A percentile compares a stretch with the other conserved stretches of the same genome.
Evolutionary conservation across 1,140 invertebrate genomes (phyloP).

Genomic region (Drosophila yakuba): DNA sequence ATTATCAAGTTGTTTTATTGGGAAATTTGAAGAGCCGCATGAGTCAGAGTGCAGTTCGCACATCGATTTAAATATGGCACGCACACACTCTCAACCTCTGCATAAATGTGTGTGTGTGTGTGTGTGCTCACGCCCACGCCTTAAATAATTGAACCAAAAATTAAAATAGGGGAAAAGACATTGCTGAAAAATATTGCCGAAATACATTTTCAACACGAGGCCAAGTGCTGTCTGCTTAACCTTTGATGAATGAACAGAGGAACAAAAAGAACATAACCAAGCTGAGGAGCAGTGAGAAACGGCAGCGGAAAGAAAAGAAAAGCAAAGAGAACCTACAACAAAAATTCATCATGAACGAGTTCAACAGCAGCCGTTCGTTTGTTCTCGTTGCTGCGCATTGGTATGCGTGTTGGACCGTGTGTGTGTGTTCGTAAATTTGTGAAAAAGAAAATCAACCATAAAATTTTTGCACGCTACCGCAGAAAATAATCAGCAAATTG

Average conservation of each 20-base stretch:
- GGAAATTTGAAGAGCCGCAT: slow-evolving; percentile 10
- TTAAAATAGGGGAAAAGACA: slow-evolving; percentile 8
- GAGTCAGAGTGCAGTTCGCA: slow-evolving; percentile 35
- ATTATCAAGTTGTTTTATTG: neutral
- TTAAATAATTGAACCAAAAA: slow-evolving; percentile 37
- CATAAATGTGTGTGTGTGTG: slow-evolving; percentile 13
- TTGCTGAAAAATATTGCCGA: slow-evolving; percentile 19
- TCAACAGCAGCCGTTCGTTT: slow-evolving; percentile 62
- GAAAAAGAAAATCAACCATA: slow-evolving; percentile 36
- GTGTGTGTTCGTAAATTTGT: slow-evolving; percentile 18
- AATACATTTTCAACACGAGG: slow-evolving; percentile 40
- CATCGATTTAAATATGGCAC: slow-evolving; percentile 39
- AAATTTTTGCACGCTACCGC: slow-evolving; percentile 43
- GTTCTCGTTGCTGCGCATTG: slow-evolving; percentile 56
- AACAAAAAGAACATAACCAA: slow-evolving; percentile 28
- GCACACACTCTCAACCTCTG: slow-evolving; percentile 15
- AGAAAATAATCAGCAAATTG: slow-evolving; percentile 32
- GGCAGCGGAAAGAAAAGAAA: slow-evolving; percentile 16
- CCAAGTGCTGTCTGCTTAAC: slow-evolving; percentile 49
- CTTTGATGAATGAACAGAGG: slow-evolving; percentile 51
- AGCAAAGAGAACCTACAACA: slow-evolving; percentile 47
- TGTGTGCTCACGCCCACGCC: slow-evolving; percentile 51
- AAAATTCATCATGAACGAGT: slow-evolving; percentile 69
- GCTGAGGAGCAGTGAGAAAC: slow-evolving; percentile 16
- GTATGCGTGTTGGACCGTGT: slow-evolving; percentile 14